A percentile compares a stretch with the other conserved stretches of the same genome.
Conservation (phyloP, 2,888 invertebrate genomes). For the Thera britannica region DNA sequence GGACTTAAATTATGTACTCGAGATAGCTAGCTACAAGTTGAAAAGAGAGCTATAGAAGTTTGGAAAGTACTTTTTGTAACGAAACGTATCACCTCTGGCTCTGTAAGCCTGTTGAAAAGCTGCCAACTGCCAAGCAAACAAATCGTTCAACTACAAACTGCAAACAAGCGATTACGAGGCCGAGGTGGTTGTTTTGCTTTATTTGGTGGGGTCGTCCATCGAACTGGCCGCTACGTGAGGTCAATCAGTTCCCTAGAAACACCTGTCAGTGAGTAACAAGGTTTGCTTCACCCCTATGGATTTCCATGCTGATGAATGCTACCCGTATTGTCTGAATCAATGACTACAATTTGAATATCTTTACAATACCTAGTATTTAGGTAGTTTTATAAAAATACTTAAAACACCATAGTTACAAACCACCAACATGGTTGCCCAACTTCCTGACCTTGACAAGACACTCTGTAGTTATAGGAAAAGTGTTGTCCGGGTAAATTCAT, state of each 20-base stretch:
- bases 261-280: not conserved
- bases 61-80: not conserved
- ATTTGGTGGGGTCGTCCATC: constrained; percentile 27
- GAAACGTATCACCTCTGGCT: not conserved
- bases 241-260: constrained; percentile 14
- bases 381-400: not conserved
- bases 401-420: not conserved
- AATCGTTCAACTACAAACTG: constrained; percentile 25
- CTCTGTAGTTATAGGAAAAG: not conserved
- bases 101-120: constrained; percentile 15
- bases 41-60: not conserved
- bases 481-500: not conserved
- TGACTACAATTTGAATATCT: not conserved
- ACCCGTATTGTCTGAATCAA: constrained; percentile 8
- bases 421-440: not conserved
- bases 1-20: not conserved
- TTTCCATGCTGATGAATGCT: constrained; percentile 4
- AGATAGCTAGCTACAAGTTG: not conserved
- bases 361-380: not conserved
- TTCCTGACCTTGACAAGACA: not conserved
- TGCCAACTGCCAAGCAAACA: constrained; percentile 20
- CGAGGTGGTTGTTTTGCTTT: constrained; percentile 26
- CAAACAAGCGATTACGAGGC: constrained; percentile 34
- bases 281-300: not conserved
- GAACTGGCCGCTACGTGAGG: constrained; percentile 21